phyloP scores from a whole-genome alignment of 2,113 vertebrate genomes.

The Indicator indicator region DNA sequence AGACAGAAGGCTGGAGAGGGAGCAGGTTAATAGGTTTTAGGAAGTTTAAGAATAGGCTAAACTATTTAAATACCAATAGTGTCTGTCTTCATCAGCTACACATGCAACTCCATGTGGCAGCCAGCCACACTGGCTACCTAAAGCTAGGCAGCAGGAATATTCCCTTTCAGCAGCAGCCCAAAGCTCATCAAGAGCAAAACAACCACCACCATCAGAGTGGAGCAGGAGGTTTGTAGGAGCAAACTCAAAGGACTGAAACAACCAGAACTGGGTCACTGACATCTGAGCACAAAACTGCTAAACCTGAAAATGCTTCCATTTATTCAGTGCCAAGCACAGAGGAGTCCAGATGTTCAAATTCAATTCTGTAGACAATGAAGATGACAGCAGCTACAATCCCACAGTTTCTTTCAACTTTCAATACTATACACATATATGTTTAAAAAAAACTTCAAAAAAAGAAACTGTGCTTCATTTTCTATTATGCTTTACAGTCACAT shows the following conservation, averaged over 20 bases:
- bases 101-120: fast-evolving
- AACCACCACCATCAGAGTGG: not conserved
- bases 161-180: not conserved
- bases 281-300: not conserved
- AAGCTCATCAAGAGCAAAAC: not conserved
- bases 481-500: not conserved
- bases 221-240: not conserved
- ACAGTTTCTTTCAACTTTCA: not conserved
- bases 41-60: not conserved
- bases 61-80: not conserved
- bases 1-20: not conserved
- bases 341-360: not conserved
- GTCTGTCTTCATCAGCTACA: not conserved
- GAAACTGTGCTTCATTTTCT: not conserved
- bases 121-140: not conserved
- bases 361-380: not conserved
- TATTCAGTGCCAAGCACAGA: constrained; percentile 4
- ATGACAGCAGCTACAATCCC: not conserved
- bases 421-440: not conserved
- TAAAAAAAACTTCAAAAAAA: not conserved
- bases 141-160: not conserved
- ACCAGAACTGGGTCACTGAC: constrained; percentile 27
- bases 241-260: constrained; percentile 5
- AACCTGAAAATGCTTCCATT: not conserved
- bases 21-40: not conserved